A percentile compares a stretch with the other conserved stretches of the same genome.
phyloP scores from a whole-genome alignment of 2,113 vertebrate genomes.

The Urocynchramus pylzowi region DNA sequence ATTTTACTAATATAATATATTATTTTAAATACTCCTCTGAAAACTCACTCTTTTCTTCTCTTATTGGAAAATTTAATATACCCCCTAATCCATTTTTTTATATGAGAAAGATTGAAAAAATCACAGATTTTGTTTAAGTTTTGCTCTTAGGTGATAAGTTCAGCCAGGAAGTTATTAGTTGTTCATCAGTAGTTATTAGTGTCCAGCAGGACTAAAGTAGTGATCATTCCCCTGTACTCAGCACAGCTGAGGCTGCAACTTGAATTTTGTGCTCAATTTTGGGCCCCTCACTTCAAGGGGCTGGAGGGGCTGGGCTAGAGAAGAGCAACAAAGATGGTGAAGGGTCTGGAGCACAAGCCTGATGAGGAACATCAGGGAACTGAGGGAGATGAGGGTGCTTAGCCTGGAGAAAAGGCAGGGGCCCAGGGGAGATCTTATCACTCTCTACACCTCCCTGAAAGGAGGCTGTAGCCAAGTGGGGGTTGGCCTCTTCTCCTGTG shows the following conservation, averaged over 20 bases:
- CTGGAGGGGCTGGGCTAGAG: neutral
- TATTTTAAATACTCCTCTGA: neutral
- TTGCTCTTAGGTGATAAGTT: neutral
- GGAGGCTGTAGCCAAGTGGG: neutral
- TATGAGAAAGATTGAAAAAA: neutral
- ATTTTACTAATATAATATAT: neutral
- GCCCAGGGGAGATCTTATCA: neutral
- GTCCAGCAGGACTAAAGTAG: neutral
- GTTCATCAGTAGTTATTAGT: neutral
- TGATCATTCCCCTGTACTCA: neutral
- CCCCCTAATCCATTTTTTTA: neutral
- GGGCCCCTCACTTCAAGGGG: neutral
- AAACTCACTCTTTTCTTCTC: neutral
- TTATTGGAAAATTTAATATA: neutral
- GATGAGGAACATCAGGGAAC: neutral
- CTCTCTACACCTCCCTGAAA: neutral
- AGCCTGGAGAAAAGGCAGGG: neutral
- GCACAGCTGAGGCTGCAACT: neutral
- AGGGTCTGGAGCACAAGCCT: neutral
- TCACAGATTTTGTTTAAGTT: neutral
- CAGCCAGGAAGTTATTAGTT: neutral
- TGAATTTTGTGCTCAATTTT: neutral
- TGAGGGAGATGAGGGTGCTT: neutral
- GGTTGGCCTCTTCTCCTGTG: accelerated
- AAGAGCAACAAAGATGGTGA: accelerated